Evolutionary conservation across 2,797 vertebrate species (phyloP).

Genomic region (Amphiprion clarkii): DNA sequence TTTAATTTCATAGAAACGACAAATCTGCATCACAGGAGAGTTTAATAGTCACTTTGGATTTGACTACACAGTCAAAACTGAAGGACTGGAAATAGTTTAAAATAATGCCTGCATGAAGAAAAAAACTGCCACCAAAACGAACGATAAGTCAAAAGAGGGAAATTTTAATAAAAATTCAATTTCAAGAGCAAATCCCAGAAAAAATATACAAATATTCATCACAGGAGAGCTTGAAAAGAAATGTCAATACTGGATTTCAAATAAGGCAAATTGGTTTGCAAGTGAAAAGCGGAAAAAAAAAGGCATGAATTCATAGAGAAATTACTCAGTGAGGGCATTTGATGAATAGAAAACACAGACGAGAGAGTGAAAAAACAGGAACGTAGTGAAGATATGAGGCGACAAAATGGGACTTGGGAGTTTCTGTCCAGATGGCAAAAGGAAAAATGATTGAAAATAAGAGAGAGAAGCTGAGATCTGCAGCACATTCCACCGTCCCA

Average conservation of each 20-base stretch:
- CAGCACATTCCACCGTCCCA: conserved; percentile 34
- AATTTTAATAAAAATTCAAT: too few relatives aligned
- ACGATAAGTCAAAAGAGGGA: too few relatives aligned
- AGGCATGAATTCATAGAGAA: too few relatives aligned
- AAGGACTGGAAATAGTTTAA: too few relatives aligned
- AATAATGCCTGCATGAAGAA: too few relatives aligned
- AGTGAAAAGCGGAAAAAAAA: neutral
- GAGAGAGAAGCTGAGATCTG: conserved; percentile 3
- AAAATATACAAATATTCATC: neutral
- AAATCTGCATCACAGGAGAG: too few relatives aligned
- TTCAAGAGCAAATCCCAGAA: neutral
- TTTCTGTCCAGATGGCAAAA: conserved; percentile 44
- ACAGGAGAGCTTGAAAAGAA: neutral
- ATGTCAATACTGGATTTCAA: neutral
- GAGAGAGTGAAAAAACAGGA: neutral
- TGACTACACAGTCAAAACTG: too few relatives aligned
- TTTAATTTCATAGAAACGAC: too few relatives aligned
- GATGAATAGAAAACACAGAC: too few relatives aligned
- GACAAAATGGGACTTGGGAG: neutral
- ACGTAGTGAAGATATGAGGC: neutral
- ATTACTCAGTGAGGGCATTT: too few relatives aligned
- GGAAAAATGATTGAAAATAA: conserved; percentile 9
- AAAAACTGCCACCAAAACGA: too few relatives aligned
- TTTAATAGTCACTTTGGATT: too few relatives aligned
- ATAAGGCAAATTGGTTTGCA: conserved; percentile 3